Evolutionary conservation across 2,797 vertebrate species (phyloP), one percentile per base, ranked within the genome.

Genomic region (Spondyliosoma cantharus): DNA sequence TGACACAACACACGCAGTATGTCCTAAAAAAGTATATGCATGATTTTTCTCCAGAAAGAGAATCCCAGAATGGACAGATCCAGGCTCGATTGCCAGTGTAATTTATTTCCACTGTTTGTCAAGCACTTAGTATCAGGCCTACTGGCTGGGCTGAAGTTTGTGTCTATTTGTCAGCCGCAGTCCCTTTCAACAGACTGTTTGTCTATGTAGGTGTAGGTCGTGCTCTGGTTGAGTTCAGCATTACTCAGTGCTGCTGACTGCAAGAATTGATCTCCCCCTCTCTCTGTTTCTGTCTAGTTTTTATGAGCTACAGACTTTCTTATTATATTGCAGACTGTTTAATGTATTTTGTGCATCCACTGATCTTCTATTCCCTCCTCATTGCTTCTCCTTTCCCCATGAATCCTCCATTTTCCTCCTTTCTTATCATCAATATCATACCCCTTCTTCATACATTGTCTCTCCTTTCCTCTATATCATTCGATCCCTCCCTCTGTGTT

Each of bases 131-230:
- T 59, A 27, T 45, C 48, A 53, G 45, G 8, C 46, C 11, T 24
- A 0, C 22, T 74, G 63, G 45, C 24, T 42, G 9, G 3, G 37
- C 63, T 56, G 50, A 68, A 68, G 48, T 37, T 49, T 68, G 56
- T 58, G 54, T 63, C 20, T 71, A 0, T 80, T 64, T 72, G 29
- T 76, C 80, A 73, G 57, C 24, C 22, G 3, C 16, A 22, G 78
- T 80, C 46, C 37, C 45, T 80, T 70, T 61, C 64, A 71, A 42
- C 59, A 71, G 70, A 60, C 59, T 70, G 80, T 76, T 67, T 82
- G 76, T 78, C 53, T 85, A 77, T 75, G 86, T 90, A 87, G 81
- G 79, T 87, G 76, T 70, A 52, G 60, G 74, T 68, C 49, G 22
- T 71, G 78, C 54, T 82, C 37, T 62, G 62, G 48, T 85, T 32